Evolutionary conservation across 1,140 invertebrate species (phyloP).

Genomic region (Microplitis mediator): DNA sequence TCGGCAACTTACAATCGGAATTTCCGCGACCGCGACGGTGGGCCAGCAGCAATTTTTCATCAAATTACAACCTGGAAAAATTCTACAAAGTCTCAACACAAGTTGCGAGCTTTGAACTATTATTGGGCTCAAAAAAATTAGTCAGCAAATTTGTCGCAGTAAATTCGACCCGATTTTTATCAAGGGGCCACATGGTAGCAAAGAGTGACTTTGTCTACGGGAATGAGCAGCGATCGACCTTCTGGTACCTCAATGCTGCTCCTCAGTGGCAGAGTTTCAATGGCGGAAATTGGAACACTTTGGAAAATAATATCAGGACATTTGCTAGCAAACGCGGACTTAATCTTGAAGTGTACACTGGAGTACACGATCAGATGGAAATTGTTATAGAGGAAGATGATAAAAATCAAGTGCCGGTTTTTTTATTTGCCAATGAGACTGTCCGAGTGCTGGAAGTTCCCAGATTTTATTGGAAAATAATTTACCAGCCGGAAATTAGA

Average conservation of each 20-base stretch:
- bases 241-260: constrained; percentile 64
- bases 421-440: constrained; percentile 56
- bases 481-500: constrained; percentile 62
- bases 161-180: constrained; percentile 40
- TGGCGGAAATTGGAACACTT: constrained; percentile 61
- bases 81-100: constrained; percentile 45
- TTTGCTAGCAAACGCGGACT: constrained; percentile 41
- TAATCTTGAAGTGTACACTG: constrained; percentile 65
- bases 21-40: constrained; percentile 45
- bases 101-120: constrained; percentile 36
- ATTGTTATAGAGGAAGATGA: constrained; percentile 54
- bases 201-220: constrained; percentile 61
- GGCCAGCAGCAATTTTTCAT: constrained; percentile 43
- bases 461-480: constrained; percentile 68
- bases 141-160: constrained; percentile 40
- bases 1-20: constrained; percentile 39
- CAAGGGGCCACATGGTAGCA: constrained; percentile 59
- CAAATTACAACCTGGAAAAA: constrained; percentile 33
- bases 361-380: constrained; percentile 62
- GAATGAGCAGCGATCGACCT: constrained; percentile 53
- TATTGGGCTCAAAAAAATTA: constrained; percentile 44
- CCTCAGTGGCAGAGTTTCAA: constrained; percentile 68
- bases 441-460: constrained; percentile 62
- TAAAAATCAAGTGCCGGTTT: constrained; percentile 55
- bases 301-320: constrained; percentile 34